Evolutionary conservation across 2,888 invertebrate genomes (phyloP).

Genomic region (Lydus trimaculatus): DNA sequence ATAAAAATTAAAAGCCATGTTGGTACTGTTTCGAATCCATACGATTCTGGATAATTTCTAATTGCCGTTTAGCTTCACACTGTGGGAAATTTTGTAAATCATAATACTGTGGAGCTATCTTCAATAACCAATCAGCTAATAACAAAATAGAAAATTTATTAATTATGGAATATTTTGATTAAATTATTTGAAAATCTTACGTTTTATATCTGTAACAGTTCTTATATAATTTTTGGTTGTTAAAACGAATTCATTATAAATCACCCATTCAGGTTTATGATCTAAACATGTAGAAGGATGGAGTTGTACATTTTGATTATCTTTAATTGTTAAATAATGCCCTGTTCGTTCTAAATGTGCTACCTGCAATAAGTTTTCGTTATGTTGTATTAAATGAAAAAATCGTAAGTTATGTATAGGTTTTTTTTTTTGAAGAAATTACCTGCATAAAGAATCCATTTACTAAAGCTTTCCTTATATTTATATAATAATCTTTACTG

Average conservation of each 20-base stretch:
- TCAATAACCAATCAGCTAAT: slow-evolving; percentile 91
- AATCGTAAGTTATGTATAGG: no score
- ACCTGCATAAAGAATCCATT: slow-evolving; percentile 99
- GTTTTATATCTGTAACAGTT: slow-evolving; percentile 98
- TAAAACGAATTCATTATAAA: slow-evolving; percentile 99
- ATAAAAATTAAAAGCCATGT: slow-evolving; percentile 78
- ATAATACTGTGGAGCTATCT: slow-evolving; percentile 97
- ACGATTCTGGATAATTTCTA: slow-evolving; percentile 86
- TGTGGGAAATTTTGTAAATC: slow-evolving; percentile 98
- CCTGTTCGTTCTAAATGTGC: slow-evolving; percentile 98
- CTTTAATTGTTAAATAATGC: slow-evolving; percentile 98
- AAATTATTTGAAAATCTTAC: slow-evolving; percentile 69
- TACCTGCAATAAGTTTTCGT: no score
- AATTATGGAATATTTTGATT: not conserved
- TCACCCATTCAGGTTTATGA: slow-evolving; percentile 99
- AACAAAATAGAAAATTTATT: slow-evolving; percentile 15
- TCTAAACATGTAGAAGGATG: slow-evolving; percentile 99
- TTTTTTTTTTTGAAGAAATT: slow-evolving; percentile 38
- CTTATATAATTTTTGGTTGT: slow-evolving; percentile 99
- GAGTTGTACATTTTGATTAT: slow-evolving; percentile 98
- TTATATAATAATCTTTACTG: slow-evolving; percentile 98
- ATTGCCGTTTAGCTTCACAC: slow-evolving; percentile 94
- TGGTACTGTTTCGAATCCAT: slow-evolving; percentile 88
- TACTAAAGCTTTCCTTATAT: slow-evolving; percentile 97
- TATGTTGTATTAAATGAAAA: no score